phyloP scores from a whole-genome alignment of 2,797 vertebrate genomes.

The Vultur gryphus region DNA sequence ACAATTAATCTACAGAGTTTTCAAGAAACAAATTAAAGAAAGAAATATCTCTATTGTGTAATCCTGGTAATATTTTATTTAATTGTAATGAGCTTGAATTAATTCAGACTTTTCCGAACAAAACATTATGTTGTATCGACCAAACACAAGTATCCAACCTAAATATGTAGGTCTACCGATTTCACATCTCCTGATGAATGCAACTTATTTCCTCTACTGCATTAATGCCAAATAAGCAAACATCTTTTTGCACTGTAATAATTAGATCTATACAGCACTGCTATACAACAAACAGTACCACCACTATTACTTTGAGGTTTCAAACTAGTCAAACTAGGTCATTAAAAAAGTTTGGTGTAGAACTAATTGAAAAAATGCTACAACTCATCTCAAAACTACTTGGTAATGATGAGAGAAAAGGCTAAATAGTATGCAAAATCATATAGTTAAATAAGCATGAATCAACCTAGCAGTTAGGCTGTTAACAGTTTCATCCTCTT shows the following conservation, averaged over 20 bases:
- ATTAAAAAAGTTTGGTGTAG: not conserved
- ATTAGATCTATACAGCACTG: not conserved
- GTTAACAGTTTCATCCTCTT: constrained; percentile 3
- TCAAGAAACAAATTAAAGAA: not conserved
- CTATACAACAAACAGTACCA: not conserved
- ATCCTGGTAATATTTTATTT: not conserved
- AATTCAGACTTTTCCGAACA: not conserved
- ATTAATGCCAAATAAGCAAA: not conserved
- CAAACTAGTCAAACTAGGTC: not conserved
- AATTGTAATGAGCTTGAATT: not conserved
- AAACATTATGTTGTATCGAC: not conserved
- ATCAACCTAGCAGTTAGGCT: not conserved
- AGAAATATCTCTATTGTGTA: not conserved
- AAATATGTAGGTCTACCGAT: not conserved
- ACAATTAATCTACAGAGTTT: not conserved
- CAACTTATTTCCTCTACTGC: not conserved
- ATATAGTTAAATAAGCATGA: not conserved
- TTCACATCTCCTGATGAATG: not conserved
- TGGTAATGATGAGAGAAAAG: not conserved
- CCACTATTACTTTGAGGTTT: not conserved
- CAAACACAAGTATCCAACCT: not conserved
- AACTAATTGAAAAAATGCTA: not conserved
- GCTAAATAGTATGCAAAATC: not conserved
- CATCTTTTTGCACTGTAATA: not conserved
- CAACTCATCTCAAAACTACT: not conserved